Evolutionary conservation across 1,140 invertebrate genomes (phyloP), one percentile per base, ranked within the genome.

Genomic region (Helicoverpa armigera): DNA sequence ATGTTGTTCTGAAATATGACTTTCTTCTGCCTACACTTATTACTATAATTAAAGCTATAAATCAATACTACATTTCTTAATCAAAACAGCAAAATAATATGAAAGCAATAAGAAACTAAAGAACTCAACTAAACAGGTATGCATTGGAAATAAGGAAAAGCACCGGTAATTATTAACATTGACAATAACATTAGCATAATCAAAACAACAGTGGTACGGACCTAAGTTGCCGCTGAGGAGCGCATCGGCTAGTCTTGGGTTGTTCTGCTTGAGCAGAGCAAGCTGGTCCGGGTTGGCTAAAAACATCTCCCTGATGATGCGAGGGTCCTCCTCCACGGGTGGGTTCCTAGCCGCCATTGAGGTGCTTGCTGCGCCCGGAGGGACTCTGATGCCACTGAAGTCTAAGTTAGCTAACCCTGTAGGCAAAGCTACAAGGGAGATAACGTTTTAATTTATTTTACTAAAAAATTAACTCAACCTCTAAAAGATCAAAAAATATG

Each of bases 201-300:
- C 18, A 58, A 58, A 10, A 18, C 5, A 58, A 18, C 13, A 43
- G 53, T 54, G 54, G 12, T 29, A 83, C 88, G 73, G 84, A 97
- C 98, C 97, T 82, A 98, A 92, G 92, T 97, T 97, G 16, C 98
- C 98, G 86, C 97, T 98, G 0, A 98, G 95, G 5, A 99, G 92
- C 18, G 99, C 98, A 93, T 99, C 98, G 16, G 99, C 98, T 54
- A 99, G 92, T 84, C 97, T 95, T 12, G 98, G 98, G 96, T 99
- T 99, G 87, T 99, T 98, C 90, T 99, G 98, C 92, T 98, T 98
- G 0, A 99, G 95, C 51, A 99, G 88, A 0, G 98, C 97, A 80
- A 99, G 89, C 88, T 99, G 98, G 92, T 99, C 98, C 0, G 98
- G 98, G 95, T 98, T 98, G n/a, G 97, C 97, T 29, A 99, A 91